Base-by-base conservation (phyloP, 1,140 invertebrate genomes). In the Octopus sinensis region DNA sequence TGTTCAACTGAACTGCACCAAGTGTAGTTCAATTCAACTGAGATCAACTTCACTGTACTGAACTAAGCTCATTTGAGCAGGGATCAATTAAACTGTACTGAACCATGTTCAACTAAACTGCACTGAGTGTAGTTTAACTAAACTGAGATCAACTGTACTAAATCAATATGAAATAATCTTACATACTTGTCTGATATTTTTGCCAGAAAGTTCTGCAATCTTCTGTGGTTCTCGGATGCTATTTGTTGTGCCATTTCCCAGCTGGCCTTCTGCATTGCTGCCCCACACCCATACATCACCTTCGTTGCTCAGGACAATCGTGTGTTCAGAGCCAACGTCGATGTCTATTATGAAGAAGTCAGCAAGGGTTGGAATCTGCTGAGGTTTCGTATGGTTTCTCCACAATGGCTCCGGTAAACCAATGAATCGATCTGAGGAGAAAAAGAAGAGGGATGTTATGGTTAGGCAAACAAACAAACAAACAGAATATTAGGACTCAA, bases 261-360 rank as follows among this genome's bases (percentile, higher is more conserved):
- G 90, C 84, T 94, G 93, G 12, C 93, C 93, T 85, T 94, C 93
- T 81, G 90, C 90, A 87, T 94, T 94, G 87, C 91, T 92, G 10
- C 94, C 94, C 94, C 94, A 94, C 4, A 92, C 93, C 87, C 92
- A 93, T 1, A 94, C 93, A 85, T 93, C 92, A 54, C 93, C 93
- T 78, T 89, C 88, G 56, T 88, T 88, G 17, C 92, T 93, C n/a
- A 94, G 87, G 7, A 92, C 92, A n/a, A 94, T 84, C 1, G 92
- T 92, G 88, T 94, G 93, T 84, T 94, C 93, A 4, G 93, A 92
- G 4, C 94, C 94, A 54, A 93, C 92, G 7, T 92, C 92, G 78
- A 94, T 92, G 86, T 94, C 93, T 78, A 92, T 92, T 12, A 94
- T 90, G 83, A 91, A 90, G 85, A 92, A 91, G 53, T 91, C 90